Conservation (phyloP, 2,888 invertebrate species). For the Chymomyza fuscimana region DNA sequence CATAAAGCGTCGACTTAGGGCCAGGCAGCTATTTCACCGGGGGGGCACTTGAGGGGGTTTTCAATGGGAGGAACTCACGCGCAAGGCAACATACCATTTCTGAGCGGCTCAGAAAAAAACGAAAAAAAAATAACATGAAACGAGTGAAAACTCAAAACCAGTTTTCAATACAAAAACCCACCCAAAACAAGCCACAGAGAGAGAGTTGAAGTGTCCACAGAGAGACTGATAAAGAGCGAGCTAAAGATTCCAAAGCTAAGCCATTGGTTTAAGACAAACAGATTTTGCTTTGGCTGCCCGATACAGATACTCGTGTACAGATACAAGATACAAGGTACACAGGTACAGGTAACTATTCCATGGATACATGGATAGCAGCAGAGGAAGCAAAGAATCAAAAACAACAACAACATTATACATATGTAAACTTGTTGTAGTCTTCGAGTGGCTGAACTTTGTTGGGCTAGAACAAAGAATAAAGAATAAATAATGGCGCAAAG, state of each 20-base stretch:
- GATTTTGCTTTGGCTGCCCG: not conserved
- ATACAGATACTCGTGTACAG: constrained; percentile 15
- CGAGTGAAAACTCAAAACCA: constrained; percentile 69
- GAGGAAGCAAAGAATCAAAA: constrained; percentile 11
- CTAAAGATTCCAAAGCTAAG: constrained; percentile 22
- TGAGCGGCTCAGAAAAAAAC: constrained; percentile 51
- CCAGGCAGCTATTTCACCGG: constrained; percentile 12
- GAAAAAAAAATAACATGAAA: constrained; percentile 44
- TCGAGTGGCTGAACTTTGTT: constrained; percentile 36
- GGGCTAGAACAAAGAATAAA: constrained; percentile 27
- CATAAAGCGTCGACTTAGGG: constrained; percentile 50
- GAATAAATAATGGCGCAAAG: not conserved
- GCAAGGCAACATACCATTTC: constrained; percentile 60
- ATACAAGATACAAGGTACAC: constrained; percentile 13
- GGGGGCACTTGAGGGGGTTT: not conserved
- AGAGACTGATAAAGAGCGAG: constrained; percentile 36
- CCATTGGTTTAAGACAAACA: constrained; percentile 35
- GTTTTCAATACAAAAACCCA: constrained; percentile 36
- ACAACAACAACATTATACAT: constrained; percentile 11
- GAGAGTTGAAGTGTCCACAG: not conserved
- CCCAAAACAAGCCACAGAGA: not conserved
- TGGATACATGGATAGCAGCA: not conserved
- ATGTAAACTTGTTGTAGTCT: constrained; percentile 17
- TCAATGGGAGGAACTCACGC: not conserved
- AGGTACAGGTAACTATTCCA: not conserved